These are phyloP conservation scores for Bombus waltoni DNA, from an alignment of 1,140 invertebrate species.

Conservation along the genomic window DNA sequence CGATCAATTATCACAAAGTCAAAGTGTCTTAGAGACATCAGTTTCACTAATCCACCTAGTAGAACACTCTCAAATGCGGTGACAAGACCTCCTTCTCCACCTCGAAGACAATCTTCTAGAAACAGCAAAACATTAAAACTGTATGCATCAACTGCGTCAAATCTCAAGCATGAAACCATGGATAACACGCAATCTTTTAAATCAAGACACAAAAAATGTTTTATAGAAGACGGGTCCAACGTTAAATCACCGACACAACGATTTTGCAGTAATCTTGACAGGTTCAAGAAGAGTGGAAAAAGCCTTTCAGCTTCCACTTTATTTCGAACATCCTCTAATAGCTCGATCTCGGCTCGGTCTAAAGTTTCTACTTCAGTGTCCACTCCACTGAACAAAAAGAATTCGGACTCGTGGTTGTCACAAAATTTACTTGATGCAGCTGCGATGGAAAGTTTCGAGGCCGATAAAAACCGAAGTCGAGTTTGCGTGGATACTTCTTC, in stretches of 20 bases:
- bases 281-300: constrained; percentile 80
- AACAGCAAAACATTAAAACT: constrained; percentile 87
- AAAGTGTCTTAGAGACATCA: neutral
- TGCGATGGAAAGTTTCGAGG: neutral
- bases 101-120: constrained; percentile 88
- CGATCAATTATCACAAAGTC: neutral
- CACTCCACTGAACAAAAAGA: constrained; percentile 61
- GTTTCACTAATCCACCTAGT: neutral
- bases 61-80: constrained; percentile 49
- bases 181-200: constrained; percentile 59
- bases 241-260: constrained; percentile 84
- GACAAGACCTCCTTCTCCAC: constrained; percentile 85
- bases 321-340: constrained; percentile 30
- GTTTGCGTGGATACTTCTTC: neutral
- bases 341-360: neutral
- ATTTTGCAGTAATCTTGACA: constrained; percentile 84
- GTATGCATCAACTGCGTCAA: constrained; percentile 73
- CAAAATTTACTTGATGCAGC: constrained; percentile 32
- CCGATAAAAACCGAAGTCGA: neutral
- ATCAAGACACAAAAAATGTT: constrained; percentile 85
- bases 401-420: constrained; percentile 64
- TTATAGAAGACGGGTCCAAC: constrained; percentile 81
- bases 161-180: constrained; percentile 26
- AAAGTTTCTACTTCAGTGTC: constrained; percentile 19
- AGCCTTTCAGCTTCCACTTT: constrained; percentile 67